A percentile compares a stretch with the other conserved stretches of the same genome.
Evolutionary conservation across 2,797 vertebrate genomes (phyloP).

Genomic region (Pseudocheirus occidentalis): DNA sequence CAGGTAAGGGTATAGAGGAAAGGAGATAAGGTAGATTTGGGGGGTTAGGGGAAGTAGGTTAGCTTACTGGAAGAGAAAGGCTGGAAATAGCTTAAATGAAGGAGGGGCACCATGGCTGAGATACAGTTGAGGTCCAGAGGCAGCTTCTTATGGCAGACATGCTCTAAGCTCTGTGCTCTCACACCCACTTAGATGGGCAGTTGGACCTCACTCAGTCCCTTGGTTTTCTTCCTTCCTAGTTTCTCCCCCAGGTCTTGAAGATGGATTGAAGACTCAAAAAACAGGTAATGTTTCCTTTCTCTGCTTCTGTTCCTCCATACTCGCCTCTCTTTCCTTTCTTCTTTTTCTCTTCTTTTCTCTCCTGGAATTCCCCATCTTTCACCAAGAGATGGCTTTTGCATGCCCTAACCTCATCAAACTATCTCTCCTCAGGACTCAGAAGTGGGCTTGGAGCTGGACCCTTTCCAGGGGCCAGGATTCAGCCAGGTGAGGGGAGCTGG

Average conservation of each 20-base stretch:
- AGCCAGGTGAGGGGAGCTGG: not conserved
- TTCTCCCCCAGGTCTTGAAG: not conserved
- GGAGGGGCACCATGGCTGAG: not conserved
- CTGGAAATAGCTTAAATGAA: not conserved
- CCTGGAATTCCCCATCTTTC: not conserved
- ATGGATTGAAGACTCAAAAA: constrained; percentile 63
- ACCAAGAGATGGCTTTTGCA: not conserved
- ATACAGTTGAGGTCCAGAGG: not conserved
- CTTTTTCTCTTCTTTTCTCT: not conserved
- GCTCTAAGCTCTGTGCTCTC: not conserved
- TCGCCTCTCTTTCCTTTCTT: not conserved
- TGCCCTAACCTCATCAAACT: not conserved
- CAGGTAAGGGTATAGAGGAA: not conserved
- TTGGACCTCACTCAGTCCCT: constrained; percentile 19
- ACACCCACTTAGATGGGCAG: not conserved
- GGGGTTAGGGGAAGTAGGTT: not conserved
- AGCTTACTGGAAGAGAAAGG: not conserved
- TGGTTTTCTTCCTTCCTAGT: constrained; percentile 39
- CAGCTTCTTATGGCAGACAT: not conserved
- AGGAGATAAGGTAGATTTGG: not conserved
- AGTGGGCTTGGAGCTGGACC: not conserved
- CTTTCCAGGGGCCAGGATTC: not conserved
- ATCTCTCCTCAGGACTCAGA: not conserved
- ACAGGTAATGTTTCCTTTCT: constrained; percentile 36
- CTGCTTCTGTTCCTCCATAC: not conserved